Percentiles rank a stretch among this genome's conserved stretches.
These are phyloP conservation scores for Sminthurides aquaticus DNA, from an alignment of 2,888 invertebrate genomes.

Conservation along the genomic window DNA sequence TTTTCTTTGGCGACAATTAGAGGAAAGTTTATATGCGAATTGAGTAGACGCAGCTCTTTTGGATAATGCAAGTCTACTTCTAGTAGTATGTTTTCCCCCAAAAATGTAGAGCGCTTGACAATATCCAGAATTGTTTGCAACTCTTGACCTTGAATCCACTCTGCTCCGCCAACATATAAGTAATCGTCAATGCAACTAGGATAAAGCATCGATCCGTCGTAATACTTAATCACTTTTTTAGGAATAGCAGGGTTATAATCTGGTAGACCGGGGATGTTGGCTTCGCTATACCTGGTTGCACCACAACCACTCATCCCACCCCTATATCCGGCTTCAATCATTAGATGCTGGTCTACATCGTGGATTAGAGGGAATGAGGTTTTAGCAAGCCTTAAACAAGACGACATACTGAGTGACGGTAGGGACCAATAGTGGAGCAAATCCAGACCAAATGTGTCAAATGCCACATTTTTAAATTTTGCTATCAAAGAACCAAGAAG, in stretches of 20 bases:
- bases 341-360: background rate
- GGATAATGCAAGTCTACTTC: background rate
- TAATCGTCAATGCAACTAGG: background rate
- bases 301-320: constrained; percentile 10
- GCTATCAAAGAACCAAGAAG: background rate
- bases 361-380: background rate
- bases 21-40: too few species aligned
- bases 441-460: background rate
- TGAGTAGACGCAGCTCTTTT: background rate
- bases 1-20: background rate
- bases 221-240: background rate
- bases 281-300: background rate
- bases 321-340: background rate
- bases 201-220: background rate
- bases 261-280: constrained; percentile 1
- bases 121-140: background rate
- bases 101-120: background rate
- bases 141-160: background rate
- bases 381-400: background rate
- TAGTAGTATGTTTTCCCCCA: background rate
- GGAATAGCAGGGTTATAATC: background rate
- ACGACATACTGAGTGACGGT: background rate
- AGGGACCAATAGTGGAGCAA: background rate
- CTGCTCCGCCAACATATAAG: background rate
- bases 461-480: background rate